Evolutionary conservation across 2,797 vertebrate species (phyloP), one percentile per base, ranked within the genome.

Genomic region (Schizopygopsis malacanthus): DNA sequence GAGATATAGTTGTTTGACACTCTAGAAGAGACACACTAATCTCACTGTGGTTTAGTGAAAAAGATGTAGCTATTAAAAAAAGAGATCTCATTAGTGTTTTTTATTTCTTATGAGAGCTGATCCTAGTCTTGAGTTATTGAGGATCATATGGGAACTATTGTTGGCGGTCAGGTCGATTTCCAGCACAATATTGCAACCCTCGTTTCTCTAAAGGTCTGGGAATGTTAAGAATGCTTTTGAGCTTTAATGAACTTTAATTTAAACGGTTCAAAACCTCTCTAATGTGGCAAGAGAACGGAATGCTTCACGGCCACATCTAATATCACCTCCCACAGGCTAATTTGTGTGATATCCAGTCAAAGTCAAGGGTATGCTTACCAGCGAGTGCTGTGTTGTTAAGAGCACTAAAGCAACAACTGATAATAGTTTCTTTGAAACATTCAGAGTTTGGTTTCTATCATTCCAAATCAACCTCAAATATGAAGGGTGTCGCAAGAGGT

Each of bases 171-270:
- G 37, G 39, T 65, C 43, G 67, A 39, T 83, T 86, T 87, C 84
- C 65, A 86, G 25, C 77, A 50, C 65, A 56, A 67, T 86, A 76
- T 84, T 71, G 56, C 72, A 84, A 83, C 61, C 69, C 63, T 77
- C 73, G 11, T 79, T 89, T 65, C 70, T 78, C 75, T 67, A 67
- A 28, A 59, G 78, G 56, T 89, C 87, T 85, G 85, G 82, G 82
- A 86, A 90, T 85, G 87, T 83, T 86, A 87, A 87, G 82, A 85
- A 87, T 83, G 88, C 83, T 81, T 88, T 87, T 89, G 59, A 87
- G 81, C 75, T 63, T 16, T 85, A 89, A 87, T 84, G 81, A 86
- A 86, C 83, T 82, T 86, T 80, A 88, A 90, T 71, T 72, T 67
- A 88, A 90, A 90, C 77, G 81, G 72, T 41, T 86, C 47, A 87